Evolutionary conservation across 2,113 vertebrate genomes (phyloP).

Genomic region (Butorides virescens): DNA sequence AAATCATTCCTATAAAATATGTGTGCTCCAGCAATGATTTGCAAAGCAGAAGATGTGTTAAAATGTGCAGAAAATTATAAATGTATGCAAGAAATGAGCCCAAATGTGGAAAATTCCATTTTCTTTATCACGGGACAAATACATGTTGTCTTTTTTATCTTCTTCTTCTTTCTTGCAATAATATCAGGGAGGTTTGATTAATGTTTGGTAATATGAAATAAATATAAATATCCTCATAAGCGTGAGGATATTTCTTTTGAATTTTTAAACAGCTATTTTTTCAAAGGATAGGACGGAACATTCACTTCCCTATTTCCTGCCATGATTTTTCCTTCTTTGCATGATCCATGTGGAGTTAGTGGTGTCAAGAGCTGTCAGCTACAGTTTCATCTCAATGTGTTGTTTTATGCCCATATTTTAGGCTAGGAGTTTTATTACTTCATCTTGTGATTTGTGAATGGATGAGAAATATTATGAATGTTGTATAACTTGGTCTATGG

Average conservation of each 20-base stretch:
- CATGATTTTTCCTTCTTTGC: background rate
- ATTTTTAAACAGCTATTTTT: background rate
- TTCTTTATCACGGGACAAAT: background rate
- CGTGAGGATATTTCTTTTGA: background rate
- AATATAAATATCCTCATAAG: background rate
- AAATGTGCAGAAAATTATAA: background rate
- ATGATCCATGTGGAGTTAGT: background rate
- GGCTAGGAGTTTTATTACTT: background rate
- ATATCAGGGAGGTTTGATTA: background rate
- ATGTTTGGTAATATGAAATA: background rate
- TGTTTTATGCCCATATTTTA: background rate
- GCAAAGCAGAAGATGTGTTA: background rate
- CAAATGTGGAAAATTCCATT: background rate
- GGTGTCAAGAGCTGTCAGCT: background rate
- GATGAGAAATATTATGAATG: background rate
- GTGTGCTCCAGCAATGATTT: background rate
- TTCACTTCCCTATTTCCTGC: background rate
- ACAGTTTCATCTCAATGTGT: background rate
- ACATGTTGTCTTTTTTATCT: fast-evolving
- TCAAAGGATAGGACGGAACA: background rate
- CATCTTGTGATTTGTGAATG: background rate
- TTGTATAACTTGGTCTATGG: background rate
- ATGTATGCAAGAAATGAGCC: background rate
- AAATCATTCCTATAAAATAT: background rate
- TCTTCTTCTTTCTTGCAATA: background rate